Evolutionary conservation across 2,888 invertebrate genomes (phyloP).

Genomic region (Cataglyphis albicans): DNA sequence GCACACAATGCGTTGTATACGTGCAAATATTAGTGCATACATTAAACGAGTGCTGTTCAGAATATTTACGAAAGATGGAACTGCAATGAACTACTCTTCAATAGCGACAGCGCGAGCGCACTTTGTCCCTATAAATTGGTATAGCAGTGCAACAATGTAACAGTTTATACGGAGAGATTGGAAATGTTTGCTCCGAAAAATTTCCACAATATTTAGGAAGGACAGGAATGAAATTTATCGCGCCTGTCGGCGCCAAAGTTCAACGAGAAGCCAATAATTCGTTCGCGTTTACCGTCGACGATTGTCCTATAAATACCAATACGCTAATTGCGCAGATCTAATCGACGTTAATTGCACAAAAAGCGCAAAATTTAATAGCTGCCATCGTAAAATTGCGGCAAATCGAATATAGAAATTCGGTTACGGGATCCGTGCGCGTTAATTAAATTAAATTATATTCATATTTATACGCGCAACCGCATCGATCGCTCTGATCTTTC

Average conservation of each 20-base stretch:
- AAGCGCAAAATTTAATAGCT: conserved; percentile 45
- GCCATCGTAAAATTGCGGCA: conserved; percentile 26
- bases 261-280: conserved; percentile 41
- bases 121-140: conserved; percentile 30
- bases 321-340: conserved; percentile 43
- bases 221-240: conserved; percentile 5
- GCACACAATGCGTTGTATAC: background rate
- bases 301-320: conserved; percentile 40
- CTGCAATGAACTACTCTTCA: conserved; percentile 12
- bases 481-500: background rate
- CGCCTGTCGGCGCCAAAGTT: conserved; percentile 13
- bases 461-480: conserved; percentile 3
- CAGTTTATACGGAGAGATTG: conserved; percentile 21
- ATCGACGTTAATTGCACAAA: conserved; percentile 43
- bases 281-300: conserved; percentile 3
- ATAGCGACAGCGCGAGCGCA: background rate
- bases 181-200: conserved; percentile 33
- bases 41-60: conserved; percentile 34
- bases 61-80: conserved; percentile 41
- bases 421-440: conserved; percentile 1
- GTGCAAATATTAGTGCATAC: conserved; percentile 29
- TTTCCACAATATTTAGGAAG: conserved; percentile 30
- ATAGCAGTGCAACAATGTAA: background rate
- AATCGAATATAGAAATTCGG: conserved; percentile 28
- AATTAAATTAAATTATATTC: conserved; percentile 39